Conservation (phyloP, 2,888 invertebrate genomes). For the Bugulina stolonifera region DNA sequence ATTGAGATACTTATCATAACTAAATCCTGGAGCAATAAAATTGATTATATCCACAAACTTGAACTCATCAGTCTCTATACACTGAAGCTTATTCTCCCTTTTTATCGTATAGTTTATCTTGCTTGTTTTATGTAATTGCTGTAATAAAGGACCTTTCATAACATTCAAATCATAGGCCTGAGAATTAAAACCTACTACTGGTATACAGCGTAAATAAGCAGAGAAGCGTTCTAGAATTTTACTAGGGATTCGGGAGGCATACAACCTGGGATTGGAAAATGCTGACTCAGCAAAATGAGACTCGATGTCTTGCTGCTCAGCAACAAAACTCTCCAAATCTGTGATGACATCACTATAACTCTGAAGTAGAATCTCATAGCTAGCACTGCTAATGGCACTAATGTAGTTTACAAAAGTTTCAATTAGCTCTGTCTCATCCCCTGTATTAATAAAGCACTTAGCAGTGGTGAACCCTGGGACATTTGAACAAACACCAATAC, state of each 20-base stretch:
- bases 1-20: background rate
- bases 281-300: background rate
- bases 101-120: background rate
- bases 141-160: background rate
- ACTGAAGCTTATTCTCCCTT: background rate
- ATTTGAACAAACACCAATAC: background rate
- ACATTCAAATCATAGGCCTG: background rate
- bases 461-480: background rate
- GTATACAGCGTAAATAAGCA: background rate
- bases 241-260: background rate
- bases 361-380: background rate
- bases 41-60: background rate
- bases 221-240: background rate
- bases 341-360: background rate
- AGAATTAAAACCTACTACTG: background rate
- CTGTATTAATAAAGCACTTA: background rate
- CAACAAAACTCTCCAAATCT: background rate
- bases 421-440: background rate
- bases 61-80: background rate
- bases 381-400: background rate
- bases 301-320: background rate
- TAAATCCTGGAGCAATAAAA: background rate
- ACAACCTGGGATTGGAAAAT: background rate
- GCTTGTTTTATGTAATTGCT: background rate
- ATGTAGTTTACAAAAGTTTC: background rate